These are phyloP conservation scores for Galerucella pusilla DNA, from an alignment of 2,888 invertebrate species.

Conservation along the genomic window DNA sequence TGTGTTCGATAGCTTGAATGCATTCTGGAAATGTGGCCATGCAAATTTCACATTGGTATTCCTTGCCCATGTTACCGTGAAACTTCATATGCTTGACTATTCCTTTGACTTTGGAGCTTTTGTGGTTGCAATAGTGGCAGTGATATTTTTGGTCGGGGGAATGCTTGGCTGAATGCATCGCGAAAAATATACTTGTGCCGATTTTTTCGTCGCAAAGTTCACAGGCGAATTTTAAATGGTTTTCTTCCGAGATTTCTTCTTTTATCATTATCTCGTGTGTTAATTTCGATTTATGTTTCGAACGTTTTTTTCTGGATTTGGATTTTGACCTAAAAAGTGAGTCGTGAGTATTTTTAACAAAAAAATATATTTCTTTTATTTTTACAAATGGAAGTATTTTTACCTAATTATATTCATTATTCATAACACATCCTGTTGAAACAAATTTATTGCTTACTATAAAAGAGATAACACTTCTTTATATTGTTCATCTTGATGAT, in stretches of 20 bases:
- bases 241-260: constrained; percentile 49
- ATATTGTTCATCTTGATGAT: no score
- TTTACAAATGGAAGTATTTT: not conserved
- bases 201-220: constrained; percentile 69
- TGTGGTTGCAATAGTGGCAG: constrained; percentile 59
- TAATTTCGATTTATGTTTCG: constrained; percentile 9
- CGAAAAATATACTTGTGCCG: constrained; percentile 59
- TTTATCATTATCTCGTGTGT: constrained; percentile 11
- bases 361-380: not conserved
- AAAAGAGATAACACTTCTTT: no score
- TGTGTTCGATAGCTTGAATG: constrained; percentile 54
- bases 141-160: constrained; percentile 55
- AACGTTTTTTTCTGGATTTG: constrained; percentile 7
- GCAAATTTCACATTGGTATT: constrained; percentile 45
- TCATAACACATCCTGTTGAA: not conserved
- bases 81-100: constrained; percentile 49
- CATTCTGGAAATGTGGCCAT: constrained; percentile 44
- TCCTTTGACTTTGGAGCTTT: constrained; percentile 47
- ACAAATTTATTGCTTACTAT: not conserved
- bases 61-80: constrained; percentile 41
- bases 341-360: constrained; percentile 18
- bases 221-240: constrained; percentile 61
- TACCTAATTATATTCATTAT: not conserved
- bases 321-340: constrained; percentile 38
- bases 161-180: constrained; percentile 58